A percentile compares a stretch with the other conserved stretches of the same genome.
Evolutionary conservation across 2,113 vertebrate species (phyloP).

Genomic region (Perccottus glenii): DNA sequence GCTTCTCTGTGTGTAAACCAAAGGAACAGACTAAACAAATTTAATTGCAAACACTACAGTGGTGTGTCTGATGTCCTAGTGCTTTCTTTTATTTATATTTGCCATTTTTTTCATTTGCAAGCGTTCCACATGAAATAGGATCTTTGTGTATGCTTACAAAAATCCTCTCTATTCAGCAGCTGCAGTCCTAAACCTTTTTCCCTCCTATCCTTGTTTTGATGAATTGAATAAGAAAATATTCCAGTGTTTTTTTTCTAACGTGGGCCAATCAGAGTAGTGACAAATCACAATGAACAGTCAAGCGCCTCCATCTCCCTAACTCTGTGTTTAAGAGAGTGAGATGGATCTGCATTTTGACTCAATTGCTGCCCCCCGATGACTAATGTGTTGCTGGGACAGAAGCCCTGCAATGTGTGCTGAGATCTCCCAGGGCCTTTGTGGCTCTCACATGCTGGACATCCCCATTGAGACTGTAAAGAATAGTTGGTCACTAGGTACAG

Average conservation of each 20-base stretch:
- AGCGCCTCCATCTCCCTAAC: conserved; percentile 45
- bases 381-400: conserved; percentile 83
- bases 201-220: conserved; percentile 16
- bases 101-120: conserved; percentile 33
- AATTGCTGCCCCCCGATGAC: conserved; percentile 61
- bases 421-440: conserved; percentile 76
- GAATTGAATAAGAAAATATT: conserved; percentile 48
- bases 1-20: conserved; percentile 36
- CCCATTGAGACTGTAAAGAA: conserved; percentile 86
- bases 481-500: conserved; percentile 89
- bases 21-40: conserved; percentile 31
- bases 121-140: conserved; percentile 37
- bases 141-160: conserved; percentile 39
- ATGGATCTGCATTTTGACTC: conserved; percentile 68
- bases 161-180: conserved; percentile 38
- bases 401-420: conserved; percentile 80
- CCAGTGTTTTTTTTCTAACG: conserved; percentile 17
- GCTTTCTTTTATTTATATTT: conserved; percentile 30
- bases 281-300: conserved; percentile 49
- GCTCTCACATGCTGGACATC: conserved; percentile 76
- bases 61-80: conserved; percentile 34
- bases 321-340: conserved; percentile 52
- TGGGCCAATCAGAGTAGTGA: conserved; percentile 30
- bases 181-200: conserved; percentile 24
- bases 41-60: conserved; percentile 13